Evolutionary conservation across 1,140 invertebrate species (phyloP).

Genomic region (Ceratina japonica): DNA sequence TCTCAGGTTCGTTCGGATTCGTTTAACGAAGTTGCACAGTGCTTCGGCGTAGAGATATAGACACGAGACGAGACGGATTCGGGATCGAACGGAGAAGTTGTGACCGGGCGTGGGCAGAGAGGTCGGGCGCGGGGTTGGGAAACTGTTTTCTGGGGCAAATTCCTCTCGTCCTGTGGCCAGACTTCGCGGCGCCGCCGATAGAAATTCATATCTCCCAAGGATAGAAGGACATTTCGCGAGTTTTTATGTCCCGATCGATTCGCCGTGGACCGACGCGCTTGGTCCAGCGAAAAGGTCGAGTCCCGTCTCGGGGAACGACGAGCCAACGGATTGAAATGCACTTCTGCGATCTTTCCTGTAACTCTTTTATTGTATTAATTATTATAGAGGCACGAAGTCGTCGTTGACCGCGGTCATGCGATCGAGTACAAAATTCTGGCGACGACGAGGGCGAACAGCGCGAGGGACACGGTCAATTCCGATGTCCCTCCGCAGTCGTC

Average conservation of each 20-base stretch:
- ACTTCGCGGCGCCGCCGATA: slow-evolving; percentile 31
- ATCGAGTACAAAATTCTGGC: slow-evolving; percentile 32
- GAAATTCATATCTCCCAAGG: slow-evolving; percentile 29
- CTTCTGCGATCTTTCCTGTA: not conserved
- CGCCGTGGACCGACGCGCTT: not conserved
- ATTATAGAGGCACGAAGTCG: too few species aligned
- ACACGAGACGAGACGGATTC: too few species aligned
- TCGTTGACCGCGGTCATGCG: slow-evolving; percentile 10
- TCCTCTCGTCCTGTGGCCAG: slow-evolving; percentile 18
- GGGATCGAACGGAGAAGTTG: not conserved
- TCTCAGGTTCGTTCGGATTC: too few species aligned
- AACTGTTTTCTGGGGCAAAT: slow-evolving; percentile 40
- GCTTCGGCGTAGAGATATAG: too few species aligned
- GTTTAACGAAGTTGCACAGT: too few species aligned
- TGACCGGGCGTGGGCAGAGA: not conserved
- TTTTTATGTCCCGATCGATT: slow-evolving; percentile 32
- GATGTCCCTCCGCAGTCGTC: slow-evolving; percentile 77
- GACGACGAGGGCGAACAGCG: slow-evolving; percentile 49
- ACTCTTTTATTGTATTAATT: not conserved
- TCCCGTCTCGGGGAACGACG: not conserved
- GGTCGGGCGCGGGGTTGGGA: not conserved
- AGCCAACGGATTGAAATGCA: too few species aligned
- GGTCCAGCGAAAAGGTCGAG: not conserved
- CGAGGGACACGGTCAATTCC: slow-evolving; percentile 50
- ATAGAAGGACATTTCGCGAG: slow-evolving; percentile 25